Evolutionary conservation across 2,888 invertebrate species (phyloP), one percentile per base, ranked within the genome.

Genomic region (Euclidia mi): DNA sequence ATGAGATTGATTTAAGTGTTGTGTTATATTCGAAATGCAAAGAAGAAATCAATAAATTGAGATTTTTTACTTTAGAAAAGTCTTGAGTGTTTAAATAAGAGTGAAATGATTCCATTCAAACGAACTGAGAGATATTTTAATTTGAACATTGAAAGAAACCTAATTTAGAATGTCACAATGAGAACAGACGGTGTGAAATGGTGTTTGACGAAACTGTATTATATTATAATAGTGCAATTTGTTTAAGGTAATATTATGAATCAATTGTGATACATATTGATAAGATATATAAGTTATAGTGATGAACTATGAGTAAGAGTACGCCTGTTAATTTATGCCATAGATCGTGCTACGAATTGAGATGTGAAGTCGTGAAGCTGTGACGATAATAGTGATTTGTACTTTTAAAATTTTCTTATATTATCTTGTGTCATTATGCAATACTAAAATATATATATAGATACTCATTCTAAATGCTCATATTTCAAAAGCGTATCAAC

Each of bases 201-300:
- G 38, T 44, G 45, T 51, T 35, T 71, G 45, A 38, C 42, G 51
- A 60, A 65, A 65, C 50, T 60, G 41, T 71, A 63, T 60, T 46
- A 64, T 29, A 35, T 12, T 46, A 47, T 66, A 74, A 45, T 74
- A 74, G 74, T 72, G 75, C 70, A 74, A 74, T 74, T 74, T 71
- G 69, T 69, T 56, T 74, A 74, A 71, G 72, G 50, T 73, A 74
- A 71, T 56, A 84, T 86, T 87, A 89, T 87, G 84, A 92, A 89
- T 89, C 84, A 76, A 92, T 89, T 93, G 92, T 92, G 92, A 92
- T 93, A 92, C 80, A 78, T 92, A 88, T 76, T 75, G 60, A 72
- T 84, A 84, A 82, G 82, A 49, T 57, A 64, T 7, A 29, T 61
- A 56, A 53, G 20, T 47, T 50, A 38, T 29, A 25, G 20, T 3